These are phyloP conservation scores for Antigone vipio DNA, from an alignment of 2,113 vertebrate species.

Conservation along the genomic window DNA sequence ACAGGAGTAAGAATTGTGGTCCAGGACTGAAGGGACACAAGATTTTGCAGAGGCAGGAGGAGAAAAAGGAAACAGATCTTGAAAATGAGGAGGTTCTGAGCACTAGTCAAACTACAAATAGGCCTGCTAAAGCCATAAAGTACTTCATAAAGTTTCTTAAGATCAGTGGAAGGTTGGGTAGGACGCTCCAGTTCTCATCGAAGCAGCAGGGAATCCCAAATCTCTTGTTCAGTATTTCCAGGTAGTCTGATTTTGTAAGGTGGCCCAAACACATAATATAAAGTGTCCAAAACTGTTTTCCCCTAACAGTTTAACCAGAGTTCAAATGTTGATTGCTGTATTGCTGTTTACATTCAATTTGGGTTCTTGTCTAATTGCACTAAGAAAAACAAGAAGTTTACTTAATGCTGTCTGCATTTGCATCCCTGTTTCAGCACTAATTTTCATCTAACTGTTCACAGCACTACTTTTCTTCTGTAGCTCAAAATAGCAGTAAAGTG, in stretches of 20 bases:
- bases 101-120: not conserved
- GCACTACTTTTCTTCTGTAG: not conserved
- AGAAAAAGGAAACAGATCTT: not conserved
- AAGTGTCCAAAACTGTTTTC: not conserved
- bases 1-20: not conserved
- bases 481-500: not conserved
- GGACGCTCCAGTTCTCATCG: not conserved
- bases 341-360: not conserved
- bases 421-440: not conserved
- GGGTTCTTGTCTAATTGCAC: too few species aligned
- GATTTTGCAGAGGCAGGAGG: not conserved
- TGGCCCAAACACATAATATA: not conserved
- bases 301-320: not conserved
- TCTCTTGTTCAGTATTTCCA: not conserved
- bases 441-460: not conserved
- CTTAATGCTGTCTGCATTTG: not conserved
- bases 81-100: not conserved
- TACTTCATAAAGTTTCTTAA: not conserved
- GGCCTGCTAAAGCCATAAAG: not conserved
- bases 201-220: not conserved
- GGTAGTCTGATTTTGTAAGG: not conserved
- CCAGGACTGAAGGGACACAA: not conserved
- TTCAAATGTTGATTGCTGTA: not conserved
- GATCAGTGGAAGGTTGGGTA: not conserved
- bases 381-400: not conserved